phyloP scores from a whole-genome alignment of 2,113 vertebrate species.

The Vombatus ursinus region DNA sequence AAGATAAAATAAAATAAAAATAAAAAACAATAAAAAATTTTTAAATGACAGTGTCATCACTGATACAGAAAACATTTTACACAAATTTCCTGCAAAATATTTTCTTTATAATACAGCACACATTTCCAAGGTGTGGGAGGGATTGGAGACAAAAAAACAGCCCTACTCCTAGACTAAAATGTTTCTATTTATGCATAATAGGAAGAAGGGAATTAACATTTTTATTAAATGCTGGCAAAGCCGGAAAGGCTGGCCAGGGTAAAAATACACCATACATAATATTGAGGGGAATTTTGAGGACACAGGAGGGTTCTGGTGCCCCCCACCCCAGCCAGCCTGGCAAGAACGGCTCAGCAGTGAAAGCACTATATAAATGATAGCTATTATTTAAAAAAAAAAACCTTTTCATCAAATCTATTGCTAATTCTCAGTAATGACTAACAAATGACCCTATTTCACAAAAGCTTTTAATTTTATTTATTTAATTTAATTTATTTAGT shows the following conservation, averaged over 20 bases:
- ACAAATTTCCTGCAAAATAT: constrained; percentile 86
- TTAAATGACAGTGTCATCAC: constrained; percentile 72
- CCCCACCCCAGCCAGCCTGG: background rate
- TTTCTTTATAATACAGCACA: constrained; percentile 86
- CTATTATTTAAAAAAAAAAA: background rate
- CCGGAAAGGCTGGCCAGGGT: constrained; percentile 80
- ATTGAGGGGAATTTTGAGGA: too few species aligned
- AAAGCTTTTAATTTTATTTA: constrained; percentile 14
- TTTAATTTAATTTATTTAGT: constrained; percentile 44
- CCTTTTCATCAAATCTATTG: background rate
- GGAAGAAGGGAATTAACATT: constrained; percentile 83
- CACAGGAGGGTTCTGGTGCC: too few species aligned
- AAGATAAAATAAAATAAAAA: constrained; percentile 10
- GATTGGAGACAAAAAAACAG: constrained; percentile 57
- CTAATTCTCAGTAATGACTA: constrained; percentile 12
- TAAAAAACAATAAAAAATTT: constrained; percentile 69
- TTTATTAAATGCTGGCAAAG: constrained; percentile 83
- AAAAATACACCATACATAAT: constrained; percentile 52
- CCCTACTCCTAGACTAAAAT: constrained; percentile 80
- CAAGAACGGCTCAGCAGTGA: background rate
- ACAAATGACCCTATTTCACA: constrained; percentile 33
- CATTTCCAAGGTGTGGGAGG: constrained; percentile 66
- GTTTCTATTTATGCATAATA: constrained; percentile 85
- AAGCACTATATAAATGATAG: background rate
- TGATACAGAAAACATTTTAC: constrained; percentile 87